Conservation (phyloP, 2,888 invertebrate species). For the Amphipyra tragopoginis region DNA sequence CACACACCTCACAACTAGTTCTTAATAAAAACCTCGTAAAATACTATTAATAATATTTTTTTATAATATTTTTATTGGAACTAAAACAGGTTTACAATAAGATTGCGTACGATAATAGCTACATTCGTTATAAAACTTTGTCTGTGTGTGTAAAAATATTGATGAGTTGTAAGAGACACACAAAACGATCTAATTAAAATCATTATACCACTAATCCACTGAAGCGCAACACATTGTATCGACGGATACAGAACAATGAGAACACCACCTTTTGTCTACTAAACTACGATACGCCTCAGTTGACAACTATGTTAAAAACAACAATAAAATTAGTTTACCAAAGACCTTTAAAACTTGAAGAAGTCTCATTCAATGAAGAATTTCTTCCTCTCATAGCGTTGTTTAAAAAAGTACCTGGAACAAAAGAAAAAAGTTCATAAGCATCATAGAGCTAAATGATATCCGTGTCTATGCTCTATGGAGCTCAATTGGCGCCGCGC, state of each 20-base stretch:
- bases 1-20: too few species aligned
- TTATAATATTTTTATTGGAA: too few species aligned
- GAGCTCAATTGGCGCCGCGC: conserved; percentile 51
- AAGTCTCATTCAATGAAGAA: conserved; percentile 2
- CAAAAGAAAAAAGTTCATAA: conserved; percentile 47
- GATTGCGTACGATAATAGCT: too few species aligned
- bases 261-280: conserved; percentile 29
- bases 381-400: conserved; percentile 8
- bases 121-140: too few species aligned
- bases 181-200: conserved; percentile 30
- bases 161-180: conserved; percentile 24
- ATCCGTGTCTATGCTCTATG: conserved; percentile 40
- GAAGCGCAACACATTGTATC: conserved; percentile 34
- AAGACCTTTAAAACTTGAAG: conserved; percentile 29
- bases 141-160: too few species aligned
- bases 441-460: conserved; percentile 55
- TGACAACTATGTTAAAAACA: conserved; percentile 27
- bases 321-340: neutral
- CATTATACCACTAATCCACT: conserved; percentile 22
- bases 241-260: conserved; percentile 36
- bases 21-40: too few species aligned
- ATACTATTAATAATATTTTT: too few species aligned
- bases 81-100: too few species aligned
- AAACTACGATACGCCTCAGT: conserved; percentile 38
- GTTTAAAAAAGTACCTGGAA: conserved; percentile 58